Evolutionary conservation across 2,888 invertebrate genomes (phyloP).

Genomic region (Drosophila affinis): DNA sequence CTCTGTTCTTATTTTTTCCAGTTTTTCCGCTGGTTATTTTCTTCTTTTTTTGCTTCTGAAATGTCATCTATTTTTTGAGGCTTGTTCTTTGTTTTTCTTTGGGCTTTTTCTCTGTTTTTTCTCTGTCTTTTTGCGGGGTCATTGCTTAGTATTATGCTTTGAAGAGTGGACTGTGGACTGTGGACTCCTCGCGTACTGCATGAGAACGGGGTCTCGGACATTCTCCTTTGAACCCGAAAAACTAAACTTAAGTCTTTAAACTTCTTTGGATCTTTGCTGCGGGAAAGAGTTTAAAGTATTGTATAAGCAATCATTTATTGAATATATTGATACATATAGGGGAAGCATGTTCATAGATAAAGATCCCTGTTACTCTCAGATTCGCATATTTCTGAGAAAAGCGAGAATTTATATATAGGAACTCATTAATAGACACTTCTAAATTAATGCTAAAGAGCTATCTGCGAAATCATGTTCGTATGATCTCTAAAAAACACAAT

Average conservation of each 20-base stretch:
- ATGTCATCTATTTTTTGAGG: conserved; percentile 70
- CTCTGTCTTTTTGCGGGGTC: conserved; percentile 60
- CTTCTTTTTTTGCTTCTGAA: conserved; percentile 62
- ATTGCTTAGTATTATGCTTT: conserved; percentile 62
- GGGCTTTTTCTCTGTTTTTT: conserved; percentile 19
- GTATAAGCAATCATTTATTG: neutral
- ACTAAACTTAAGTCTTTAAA: neutral
- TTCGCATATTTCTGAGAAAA: too few relatives aligned
- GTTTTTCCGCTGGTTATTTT: conserved; percentile 45
- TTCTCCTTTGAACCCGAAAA: neutral
- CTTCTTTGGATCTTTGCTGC: neutral
- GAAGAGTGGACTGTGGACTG: conserved; percentile 40
- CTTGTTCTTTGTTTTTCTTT: conserved; percentile 25
- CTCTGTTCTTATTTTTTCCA: conserved; percentile 17
- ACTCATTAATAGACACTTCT: too few relatives aligned
- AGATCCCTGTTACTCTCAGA: neutral
- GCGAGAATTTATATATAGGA: too few relatives aligned
- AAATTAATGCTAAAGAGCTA: too few relatives aligned
- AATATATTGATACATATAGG: neutral
- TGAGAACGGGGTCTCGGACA: conserved; percentile 6
- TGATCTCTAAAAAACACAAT: too few relatives aligned
- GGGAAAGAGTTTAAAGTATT: neutral
- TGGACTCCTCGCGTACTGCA: conserved; percentile 12
- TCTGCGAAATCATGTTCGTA: too few relatives aligned
- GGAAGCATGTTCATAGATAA: neutral